Evolutionary conservation across 2,888 invertebrate species (phyloP).

Genomic region (Caenorhabditis doughertyi): DNA sequence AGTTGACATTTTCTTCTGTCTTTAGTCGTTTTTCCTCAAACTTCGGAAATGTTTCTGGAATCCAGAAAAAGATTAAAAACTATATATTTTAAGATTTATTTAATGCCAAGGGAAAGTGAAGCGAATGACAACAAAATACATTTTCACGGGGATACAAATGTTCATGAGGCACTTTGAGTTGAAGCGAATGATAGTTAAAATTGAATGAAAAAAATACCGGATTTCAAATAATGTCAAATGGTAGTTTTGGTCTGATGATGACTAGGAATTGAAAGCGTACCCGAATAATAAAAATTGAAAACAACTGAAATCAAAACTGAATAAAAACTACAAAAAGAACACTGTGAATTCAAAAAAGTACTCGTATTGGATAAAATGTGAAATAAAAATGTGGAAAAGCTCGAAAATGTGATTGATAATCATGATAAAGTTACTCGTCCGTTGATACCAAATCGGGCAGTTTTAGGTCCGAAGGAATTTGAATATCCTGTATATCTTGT

Average conservation of each 20-base stretch:
- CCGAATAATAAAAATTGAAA: conserved; percentile 4
- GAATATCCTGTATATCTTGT: conserved; percentile 64
- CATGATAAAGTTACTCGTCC: conserved; percentile 36
- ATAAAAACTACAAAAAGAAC: not conserved
- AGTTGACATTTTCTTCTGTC: not conserved
- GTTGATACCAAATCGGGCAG: conserved; percentile 56
- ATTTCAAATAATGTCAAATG: conserved; percentile 21
- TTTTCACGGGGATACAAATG: conserved; percentile 22
- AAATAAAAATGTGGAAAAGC: conserved; percentile 25
- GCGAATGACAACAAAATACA: conserved; percentile 5
- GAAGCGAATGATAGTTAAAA: conserved; percentile 29
- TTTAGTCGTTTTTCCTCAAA: not conserved
- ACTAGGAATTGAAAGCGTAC: conserved; percentile 40
- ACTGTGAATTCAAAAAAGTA: conserved; percentile 5
- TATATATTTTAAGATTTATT: not conserved
- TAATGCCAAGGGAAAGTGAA: not conserved
- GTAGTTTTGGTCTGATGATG: conserved; percentile 51
- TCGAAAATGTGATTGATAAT: conserved; percentile 27
- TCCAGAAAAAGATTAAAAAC: not conserved
- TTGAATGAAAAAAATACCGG: conserved; percentile 20
- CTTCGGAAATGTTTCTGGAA: not conserved
- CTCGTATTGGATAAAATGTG: conserved; percentile 13
- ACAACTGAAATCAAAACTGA: conserved; percentile 28
- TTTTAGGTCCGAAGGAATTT: conserved; percentile 62
- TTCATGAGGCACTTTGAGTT: conserved; percentile 23